phyloP scores from a whole-genome alignment of 2,113 vertebrate species.

The Apodemus sylvaticus region DNA sequence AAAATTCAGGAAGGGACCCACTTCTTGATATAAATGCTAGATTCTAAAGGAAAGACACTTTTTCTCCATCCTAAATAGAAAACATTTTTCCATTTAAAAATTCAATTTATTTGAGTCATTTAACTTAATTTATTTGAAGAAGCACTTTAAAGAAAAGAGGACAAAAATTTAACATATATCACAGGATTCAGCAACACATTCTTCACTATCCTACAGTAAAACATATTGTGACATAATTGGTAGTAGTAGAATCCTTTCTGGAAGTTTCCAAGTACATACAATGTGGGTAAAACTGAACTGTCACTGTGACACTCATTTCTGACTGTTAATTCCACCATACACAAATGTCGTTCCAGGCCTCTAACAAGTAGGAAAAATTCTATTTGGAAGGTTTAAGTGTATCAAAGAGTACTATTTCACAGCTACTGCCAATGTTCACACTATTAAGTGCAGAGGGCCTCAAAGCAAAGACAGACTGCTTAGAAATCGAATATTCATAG shows the following conservation, averaged over 20 bases:
- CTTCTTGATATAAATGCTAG: not conserved
- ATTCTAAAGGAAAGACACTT: not conserved
- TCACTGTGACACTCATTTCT: slow-evolving; percentile 79
- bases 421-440: slow-evolving; percentile 49
- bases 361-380: slow-evolving; percentile 50
- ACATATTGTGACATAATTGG: slow-evolving; percentile 83
- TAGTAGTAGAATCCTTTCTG: slow-evolving; percentile 81
- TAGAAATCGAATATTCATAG: slow-evolving; percentile 58
- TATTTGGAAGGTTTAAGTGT: slow-evolving; percentile 80
- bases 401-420: slow-evolving; percentile 82
- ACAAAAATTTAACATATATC: slow-evolving; percentile 68
- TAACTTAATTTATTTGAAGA: slow-evolving; percentile 79
- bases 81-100: not conserved
- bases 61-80: slow-evolving; percentile 10
- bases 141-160: slow-evolving; percentile 67
- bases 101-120: slow-evolving; percentile 7
- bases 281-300: slow-evolving; percentile 55
- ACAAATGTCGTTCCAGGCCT: slow-evolving; percentile 63
- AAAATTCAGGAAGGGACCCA: not conserved
- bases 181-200: slow-evolving; percentile 63
- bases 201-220: slow-evolving; percentile 80
- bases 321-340: slow-evolving; percentile 80
- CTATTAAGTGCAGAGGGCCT: slow-evolving; percentile 37
- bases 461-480: slow-evolving; percentile 39
- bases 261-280: slow-evolving; percentile 73